Base-by-base conservation (phyloP, 2,113 vertebrate species). In the Acanthochromis polyacanthus region DNA sequence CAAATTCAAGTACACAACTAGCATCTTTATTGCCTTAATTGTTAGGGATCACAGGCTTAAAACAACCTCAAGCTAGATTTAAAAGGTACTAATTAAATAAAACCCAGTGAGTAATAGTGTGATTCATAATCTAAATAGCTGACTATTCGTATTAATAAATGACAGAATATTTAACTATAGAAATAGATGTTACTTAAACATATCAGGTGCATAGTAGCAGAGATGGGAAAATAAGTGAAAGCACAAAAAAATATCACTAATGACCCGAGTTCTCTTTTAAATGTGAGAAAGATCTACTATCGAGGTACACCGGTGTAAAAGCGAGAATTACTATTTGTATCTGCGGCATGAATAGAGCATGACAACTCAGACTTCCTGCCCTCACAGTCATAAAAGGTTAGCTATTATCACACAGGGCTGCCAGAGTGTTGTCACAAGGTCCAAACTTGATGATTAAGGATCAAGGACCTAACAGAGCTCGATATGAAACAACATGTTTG, bases 391-490 rank as follows among this genome's bases (percentile, higher is more conserved):
- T 56, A n/a, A 53, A 66, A 68, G 45, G 30, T 59, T 6, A 3
- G 22, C 50, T 57, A 55, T 69, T 78, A 56, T 81, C 56, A 50
- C 20, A n/a, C 25, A 2, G 16, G 25, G 38, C 43, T 75, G 78
- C 55, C 12, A 0, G 11, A 52, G 19, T 23, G 61, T 50, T 61
- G 68, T 71, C 6, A 70, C 43, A 12, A 3, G 28, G 50, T 77
- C 75, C 20, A 70, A 61, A 69, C 75, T 40, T 53, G 46, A 70
- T 48, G 65, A 85, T 57, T 23, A 76, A 73, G 15, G 65, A 69
- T 65, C 20, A 40, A 64, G 53, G 25, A 53, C 52, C 57, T 62
- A 52, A 76, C 30, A 19, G 22, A 66, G 57, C 70, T 62, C 52
- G 75, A 70, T 56, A 59, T 69, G 45, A 66, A 48, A 51, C 3